phyloP scores from a whole-genome alignment of 2,888 invertebrate species.

The Elmis aenea region DNA sequence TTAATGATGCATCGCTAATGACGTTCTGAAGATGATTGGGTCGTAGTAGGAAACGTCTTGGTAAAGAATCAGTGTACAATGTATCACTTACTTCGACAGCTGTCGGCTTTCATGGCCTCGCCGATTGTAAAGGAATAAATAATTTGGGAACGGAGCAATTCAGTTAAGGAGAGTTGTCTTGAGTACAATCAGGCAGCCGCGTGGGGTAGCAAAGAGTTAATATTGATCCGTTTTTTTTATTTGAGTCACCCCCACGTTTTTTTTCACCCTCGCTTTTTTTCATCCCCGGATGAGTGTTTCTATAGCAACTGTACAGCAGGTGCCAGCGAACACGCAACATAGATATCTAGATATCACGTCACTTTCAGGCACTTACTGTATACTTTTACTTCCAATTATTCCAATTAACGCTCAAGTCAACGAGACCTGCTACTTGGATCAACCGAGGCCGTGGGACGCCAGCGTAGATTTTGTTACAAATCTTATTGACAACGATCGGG shows the following conservation, averaged over 20 bases:
- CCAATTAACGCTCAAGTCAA: too few relatives aligned
- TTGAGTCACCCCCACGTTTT: constrained; percentile 60
- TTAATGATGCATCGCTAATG: too few relatives aligned
- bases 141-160: constrained; percentile 30
- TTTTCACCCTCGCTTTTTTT: constrained; percentile 54
- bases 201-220: constrained; percentile 60
- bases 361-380: constrained; percentile 42
- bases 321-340: constrained; percentile 49
- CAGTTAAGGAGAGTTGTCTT: constrained; percentile 32
- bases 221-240: constrained; percentile 65
- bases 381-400: constrained; percentile 32
- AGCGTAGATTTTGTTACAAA: too few relatives aligned
- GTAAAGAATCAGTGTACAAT: too few relatives aligned
- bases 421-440: too few relatives aligned
- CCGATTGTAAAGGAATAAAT: constrained; percentile 16
- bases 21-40: too few relatives aligned
- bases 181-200: constrained; percentile 38
- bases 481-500: too few relatives aligned
- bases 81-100: too few relatives aligned
- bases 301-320: constrained; percentile 58
- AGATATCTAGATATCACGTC: constrained; percentile 46
- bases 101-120: too few relatives aligned
- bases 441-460: too few relatives aligned
- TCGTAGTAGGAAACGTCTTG: too few relatives aligned
- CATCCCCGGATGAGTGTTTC: constrained; percentile 58